Conservation (phyloP, 2,888 invertebrate species). For the Cerceris rybyensis region DNA sequence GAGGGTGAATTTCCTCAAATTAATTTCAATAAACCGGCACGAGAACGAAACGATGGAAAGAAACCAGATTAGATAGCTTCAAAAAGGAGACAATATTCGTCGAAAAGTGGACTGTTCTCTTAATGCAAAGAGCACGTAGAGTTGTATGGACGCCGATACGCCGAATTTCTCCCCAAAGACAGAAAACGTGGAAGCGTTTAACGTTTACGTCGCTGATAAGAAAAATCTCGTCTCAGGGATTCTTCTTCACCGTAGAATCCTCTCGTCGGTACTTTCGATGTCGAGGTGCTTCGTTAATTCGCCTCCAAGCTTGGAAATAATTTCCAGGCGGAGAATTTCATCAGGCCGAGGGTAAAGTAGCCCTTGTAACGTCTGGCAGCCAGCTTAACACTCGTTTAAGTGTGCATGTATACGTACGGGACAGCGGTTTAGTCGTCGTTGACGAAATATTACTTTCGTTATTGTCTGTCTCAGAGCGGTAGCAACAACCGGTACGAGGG, state of each 20-base stretch:
- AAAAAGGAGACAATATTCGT: neutral
- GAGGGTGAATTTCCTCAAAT: too few relatives aligned
- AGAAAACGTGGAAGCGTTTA: constrained; percentile 24
- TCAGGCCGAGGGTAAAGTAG: constrained; percentile 66
- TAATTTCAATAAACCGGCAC: too few relatives aligned
- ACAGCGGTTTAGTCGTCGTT: constrained; percentile 56
- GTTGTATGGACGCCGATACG: constrained; percentile 20
- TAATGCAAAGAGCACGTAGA: neutral
- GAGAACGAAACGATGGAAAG: too few relatives aligned
- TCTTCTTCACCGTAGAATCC: constrained; percentile 26
- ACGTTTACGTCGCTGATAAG: constrained; percentile 48
- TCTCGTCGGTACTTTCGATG: constrained; percentile 54
- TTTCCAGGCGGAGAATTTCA: constrained; percentile 69
- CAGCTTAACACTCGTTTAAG: constrained; percentile 68
- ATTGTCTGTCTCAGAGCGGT: constrained; percentile 58
- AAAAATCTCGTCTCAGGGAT: constrained; percentile 45
- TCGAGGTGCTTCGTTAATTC: constrained; percentile 67
- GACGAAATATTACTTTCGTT: constrained; percentile 70
- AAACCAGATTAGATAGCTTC: too few relatives aligned
- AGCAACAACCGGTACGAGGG: constrained; percentile 49
- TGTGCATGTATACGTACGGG: constrained; percentile 51
- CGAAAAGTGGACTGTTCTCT: neutral
- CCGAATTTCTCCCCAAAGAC: constrained; percentile 12
- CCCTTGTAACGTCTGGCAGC: constrained; percentile 70
- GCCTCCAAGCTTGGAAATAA: constrained; percentile 67